These are phyloP conservation scores for Lasioglossum lativentre DNA, from an alignment of 2,888 invertebrate genomes.

Conservation along the genomic window DNA sequence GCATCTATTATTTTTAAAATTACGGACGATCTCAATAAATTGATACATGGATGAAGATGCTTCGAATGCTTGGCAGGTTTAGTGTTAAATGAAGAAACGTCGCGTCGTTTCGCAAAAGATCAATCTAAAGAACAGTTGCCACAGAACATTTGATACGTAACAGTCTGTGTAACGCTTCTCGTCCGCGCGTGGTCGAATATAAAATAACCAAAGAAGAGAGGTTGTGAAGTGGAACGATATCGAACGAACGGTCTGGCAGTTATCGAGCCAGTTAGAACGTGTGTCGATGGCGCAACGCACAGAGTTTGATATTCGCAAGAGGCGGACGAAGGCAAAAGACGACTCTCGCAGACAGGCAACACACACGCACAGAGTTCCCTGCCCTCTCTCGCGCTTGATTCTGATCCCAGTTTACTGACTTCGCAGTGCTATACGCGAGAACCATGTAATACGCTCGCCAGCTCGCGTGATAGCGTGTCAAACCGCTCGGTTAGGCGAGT, in stretches of 20 bases:
- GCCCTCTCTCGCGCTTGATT: constrained; percentile 26
- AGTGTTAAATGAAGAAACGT: neutral
- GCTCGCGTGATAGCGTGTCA: constrained; percentile 11
- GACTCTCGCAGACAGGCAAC: neutral
- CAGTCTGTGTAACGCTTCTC: neutral
- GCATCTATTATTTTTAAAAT: too few relatives aligned
- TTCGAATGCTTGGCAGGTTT: too few relatives aligned
- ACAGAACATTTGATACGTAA: neutral
- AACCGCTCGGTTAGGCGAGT: neutral
- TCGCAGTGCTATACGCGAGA: constrained; percentile 9
- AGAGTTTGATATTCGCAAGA: neutral
- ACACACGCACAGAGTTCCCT: constrained; percentile 43
- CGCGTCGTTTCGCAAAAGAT: neutral
- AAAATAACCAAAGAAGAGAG: neutral
- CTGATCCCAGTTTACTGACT: constrained; percentile 23
- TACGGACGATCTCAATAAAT: too few relatives aligned
- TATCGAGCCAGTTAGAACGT: constrained; percentile 8
- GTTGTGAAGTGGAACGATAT: neutral
- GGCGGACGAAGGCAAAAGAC: neutral
- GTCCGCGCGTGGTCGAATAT: neutral
- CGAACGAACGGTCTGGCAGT: constrained; percentile 10
- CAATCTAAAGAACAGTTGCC: neutral
- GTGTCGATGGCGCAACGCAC: neutral
- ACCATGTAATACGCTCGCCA: neutral
- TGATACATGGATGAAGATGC: too few relatives aligned